phyloP scores from a whole-genome alignment of 2,797 vertebrate species.

The Lycodopsis pacificus region DNA sequence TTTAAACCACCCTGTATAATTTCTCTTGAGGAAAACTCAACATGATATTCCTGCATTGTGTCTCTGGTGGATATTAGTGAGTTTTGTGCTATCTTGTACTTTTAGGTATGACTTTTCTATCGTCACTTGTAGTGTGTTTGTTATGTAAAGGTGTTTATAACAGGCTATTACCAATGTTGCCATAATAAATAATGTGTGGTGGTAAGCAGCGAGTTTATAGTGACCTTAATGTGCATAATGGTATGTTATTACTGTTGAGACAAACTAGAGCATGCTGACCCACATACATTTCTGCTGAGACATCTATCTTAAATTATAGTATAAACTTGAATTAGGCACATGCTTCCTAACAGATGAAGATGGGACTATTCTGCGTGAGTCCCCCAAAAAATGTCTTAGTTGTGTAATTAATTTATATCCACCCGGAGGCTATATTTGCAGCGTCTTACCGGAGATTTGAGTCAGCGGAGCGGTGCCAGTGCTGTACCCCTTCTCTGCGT shows the following conservation, averaged over 20 bases:
- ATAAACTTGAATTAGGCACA: not conserved
- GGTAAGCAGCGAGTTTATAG: slow-evolving; percentile 6
- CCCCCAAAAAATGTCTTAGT: no score
- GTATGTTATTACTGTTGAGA: slow-evolving; percentile 28
- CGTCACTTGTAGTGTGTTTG: not conserved
- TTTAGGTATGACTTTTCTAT: slow-evolving; percentile 22
- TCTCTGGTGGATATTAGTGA: slow-evolving; percentile 24
- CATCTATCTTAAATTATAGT: not conserved
- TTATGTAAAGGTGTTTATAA: not conserved
- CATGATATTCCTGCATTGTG: slow-evolving; percentile 20
- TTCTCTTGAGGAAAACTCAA: slow-evolving; percentile 44
- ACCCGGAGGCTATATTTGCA: not conserved
- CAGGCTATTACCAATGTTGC: not conserved
- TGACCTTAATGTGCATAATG: slow-evolving; percentile 21
- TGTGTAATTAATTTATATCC: not conserved
- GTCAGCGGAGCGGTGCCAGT: slow-evolving; percentile 86
- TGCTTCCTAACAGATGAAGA: not conserved
- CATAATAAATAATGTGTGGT: not conserved
- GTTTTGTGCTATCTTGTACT: slow-evolving; percentile 39
- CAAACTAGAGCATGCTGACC: slow-evolving; percentile 21
- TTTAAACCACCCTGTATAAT: slow-evolving; percentile 62
- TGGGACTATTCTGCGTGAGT: not conserved
- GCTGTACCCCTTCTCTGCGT: slow-evolving; percentile 88
- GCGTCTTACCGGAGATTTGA: slow-evolving; percentile 88
- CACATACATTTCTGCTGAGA: slow-evolving; percentile 7